Base-by-base conservation (phyloP, 2,797 vertebrate species). In the Pangasius mekongensis region DNA sequence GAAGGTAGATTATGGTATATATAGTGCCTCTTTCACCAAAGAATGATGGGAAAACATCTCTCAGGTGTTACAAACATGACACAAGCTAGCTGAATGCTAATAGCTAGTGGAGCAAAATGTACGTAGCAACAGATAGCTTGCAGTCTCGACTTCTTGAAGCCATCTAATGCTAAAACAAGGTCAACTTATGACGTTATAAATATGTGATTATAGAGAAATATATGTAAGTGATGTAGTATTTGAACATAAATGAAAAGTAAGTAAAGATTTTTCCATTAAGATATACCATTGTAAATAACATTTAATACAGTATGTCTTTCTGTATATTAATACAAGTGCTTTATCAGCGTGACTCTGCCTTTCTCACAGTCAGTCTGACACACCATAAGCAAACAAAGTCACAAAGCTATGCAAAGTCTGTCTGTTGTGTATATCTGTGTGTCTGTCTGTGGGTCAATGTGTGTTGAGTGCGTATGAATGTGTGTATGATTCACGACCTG, bases 401-500 rank as follows among this genome's bases (percentile, higher is more conserved):
- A 74, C 54, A 85, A n/a, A 84, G 58, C 81, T 74, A 78, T 84
- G 16, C 60, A 83, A 78, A 83, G 62, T 88, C 64, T 84, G 83
- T 88, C 36, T 88, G 87, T 85, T 84, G 62, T 73, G 24, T 30
- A 43, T 85, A 47, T 80, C 22, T 83, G 87, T 87, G 86, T 77
- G 67, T 47, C 9, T 60, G 3, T 47, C 82, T 87, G 33, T 60
- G 22, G 66, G 36, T 87, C 54, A 30, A 36, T 69, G 27, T 87
- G 27, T 89, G 73, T 69, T 73, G 39, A 84, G 85, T 87, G 83
- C 24, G 85, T 86, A 69, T 54, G 18, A n/a, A 83, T 71, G 88
- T 89, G 56, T 89, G 86, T 86, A 2, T 89, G 87, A 90, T 87
- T 91, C 81, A 91, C 87, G 85, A 89, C 83, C 86, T 92, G 90